Base-by-base conservation (phyloP, 2,113 vertebrate genomes). In the Cyprinodon brontotheroides region DNA sequence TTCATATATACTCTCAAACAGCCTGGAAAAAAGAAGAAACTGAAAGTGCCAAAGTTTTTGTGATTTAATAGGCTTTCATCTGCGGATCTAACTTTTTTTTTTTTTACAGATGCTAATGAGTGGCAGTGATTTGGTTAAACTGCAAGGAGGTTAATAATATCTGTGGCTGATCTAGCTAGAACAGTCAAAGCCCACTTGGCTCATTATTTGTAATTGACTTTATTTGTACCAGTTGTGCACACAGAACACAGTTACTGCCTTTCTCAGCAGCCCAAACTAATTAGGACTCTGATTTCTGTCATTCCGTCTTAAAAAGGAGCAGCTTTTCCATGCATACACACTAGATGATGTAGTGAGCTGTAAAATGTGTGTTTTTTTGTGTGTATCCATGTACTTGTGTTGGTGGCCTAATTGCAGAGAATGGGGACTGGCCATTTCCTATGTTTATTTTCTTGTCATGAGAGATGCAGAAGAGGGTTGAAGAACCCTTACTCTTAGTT, bases 381-480 rank as follows among this genome's bases (percentile, higher is more conserved):
- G 78, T 48, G 68, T 69, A 15, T 77, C 76, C 79, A 53, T 82
- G 82, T 53, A 63, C 43, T 38, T 83, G 62, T 81, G 77, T 85
- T 15, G 47, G 65, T 89, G 89, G 91, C 87, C 93, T 92, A 90
- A 88, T 92, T 92, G 83, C 89, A 65, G 76, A 79, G 80, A 80
- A 73, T 61, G 36, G 70, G 81, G 74, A 66, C 81, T 78, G 82
- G 74, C 72, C 45, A 73, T 82, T 90, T 91, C 91, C 92, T 87
- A 78, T 90, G 89, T 93, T 91, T 94, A 89, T 93, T 91, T 89
- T 91, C 86, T 78, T 85, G 80, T 77, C 86, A 90, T 88, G 90
- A 86, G 81, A 63, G 22, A 72, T 59, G 77, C 76, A 77, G 65
- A 6, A 37, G 72, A 74, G 80, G 81, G 72, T 66, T 74, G 75